Conservation (phyloP, 2,797 vertebrate genomes). For the Ceryle rudis region DNA sequence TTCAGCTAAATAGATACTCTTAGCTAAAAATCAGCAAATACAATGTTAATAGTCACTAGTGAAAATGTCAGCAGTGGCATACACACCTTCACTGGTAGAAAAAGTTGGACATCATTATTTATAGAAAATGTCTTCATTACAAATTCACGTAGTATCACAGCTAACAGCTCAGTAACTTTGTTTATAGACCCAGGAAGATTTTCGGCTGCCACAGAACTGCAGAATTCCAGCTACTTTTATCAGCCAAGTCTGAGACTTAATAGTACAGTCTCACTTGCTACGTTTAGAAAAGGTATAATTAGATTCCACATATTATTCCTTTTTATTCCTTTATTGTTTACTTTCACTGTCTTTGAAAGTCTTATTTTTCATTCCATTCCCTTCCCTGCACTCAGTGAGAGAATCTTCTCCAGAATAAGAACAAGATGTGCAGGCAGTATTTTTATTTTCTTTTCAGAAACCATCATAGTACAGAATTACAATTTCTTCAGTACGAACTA, state of each 20-base stretch:
- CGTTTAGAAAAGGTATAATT: background rate
- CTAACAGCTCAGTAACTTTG: background rate
- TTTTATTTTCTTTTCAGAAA: conserved; percentile 39
- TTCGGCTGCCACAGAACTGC: background rate
- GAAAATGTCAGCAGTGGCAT: background rate
- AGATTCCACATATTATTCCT: background rate
- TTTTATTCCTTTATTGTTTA: background rate
- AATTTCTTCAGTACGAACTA: background rate
- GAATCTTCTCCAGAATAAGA: conserved; percentile 31
- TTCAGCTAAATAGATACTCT: background rate
- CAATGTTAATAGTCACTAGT: background rate
- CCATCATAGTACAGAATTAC: background rate
- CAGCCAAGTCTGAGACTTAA: background rate
- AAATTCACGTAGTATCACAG: background rate
- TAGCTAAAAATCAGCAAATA: conserved; percentile 5
- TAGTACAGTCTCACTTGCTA: background rate
- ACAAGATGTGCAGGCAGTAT: conserved; percentile 21
- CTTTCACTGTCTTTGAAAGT: background rate
- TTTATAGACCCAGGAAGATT: background rate
- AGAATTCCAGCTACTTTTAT: background rate
- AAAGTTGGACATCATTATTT: background rate
- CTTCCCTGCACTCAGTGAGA: background rate
- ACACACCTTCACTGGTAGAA: background rate
- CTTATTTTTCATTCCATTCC: conserved; percentile 49
- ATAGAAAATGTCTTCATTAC: background rate